Evolutionary conservation across 2,888 invertebrate species (phyloP).

Genomic region (Oconnorella tubifera): DNA sequence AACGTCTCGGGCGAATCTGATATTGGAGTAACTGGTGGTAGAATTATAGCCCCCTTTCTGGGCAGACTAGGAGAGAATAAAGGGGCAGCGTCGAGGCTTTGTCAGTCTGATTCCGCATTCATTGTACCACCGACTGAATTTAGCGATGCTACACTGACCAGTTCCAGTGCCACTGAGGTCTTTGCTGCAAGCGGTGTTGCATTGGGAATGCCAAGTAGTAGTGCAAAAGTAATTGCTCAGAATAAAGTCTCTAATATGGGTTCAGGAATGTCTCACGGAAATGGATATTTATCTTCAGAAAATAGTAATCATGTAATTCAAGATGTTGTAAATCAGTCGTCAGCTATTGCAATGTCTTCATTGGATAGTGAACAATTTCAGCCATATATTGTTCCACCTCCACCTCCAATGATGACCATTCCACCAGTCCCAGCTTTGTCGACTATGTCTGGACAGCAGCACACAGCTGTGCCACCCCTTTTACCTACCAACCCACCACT

Average conservation of each 20-base stretch:
- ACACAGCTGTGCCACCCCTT: no score
- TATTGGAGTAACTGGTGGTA: background rate
- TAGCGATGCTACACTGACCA: background rate
- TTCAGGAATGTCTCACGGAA: no score
- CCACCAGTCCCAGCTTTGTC: no score
- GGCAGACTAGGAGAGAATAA: background rate
- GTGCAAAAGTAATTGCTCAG: no score
- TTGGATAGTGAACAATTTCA: no score
- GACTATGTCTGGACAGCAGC: no score
- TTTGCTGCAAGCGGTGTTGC: background rate
- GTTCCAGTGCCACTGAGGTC: background rate
- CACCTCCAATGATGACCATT: conserved; percentile 1
- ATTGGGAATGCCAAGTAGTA: background rate
- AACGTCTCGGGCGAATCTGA: background rate
- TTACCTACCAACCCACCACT: no score
- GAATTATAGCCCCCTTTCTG: background rate
- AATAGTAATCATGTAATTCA: no score
- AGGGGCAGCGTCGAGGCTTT: background rate
- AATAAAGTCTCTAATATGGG: no score
- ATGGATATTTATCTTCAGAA: no score
- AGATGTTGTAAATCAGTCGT: no score
- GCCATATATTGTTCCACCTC: conserved; percentile 9
- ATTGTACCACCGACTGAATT: conserved; percentile 12
- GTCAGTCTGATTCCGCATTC: conserved; percentile 7
- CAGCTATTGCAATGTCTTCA: no score